Conservation (phyloP, 92 coral and sea anemone genomes). For the Parazoanthus darwini region DNA sequence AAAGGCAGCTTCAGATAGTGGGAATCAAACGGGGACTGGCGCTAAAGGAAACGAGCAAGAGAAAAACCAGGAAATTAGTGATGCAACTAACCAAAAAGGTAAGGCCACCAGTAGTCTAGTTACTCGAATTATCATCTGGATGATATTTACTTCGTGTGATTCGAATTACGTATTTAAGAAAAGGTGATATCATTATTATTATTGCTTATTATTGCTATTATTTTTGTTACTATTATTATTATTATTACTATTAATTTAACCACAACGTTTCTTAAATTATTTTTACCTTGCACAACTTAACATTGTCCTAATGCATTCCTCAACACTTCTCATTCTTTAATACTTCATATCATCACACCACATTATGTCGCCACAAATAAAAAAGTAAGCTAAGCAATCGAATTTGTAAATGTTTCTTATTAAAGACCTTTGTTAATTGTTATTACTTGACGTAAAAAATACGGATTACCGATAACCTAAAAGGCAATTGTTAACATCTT, state of each 20-base stretch:
- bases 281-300: no score
- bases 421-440: neutral
- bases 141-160: neutral
- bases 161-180: neutral
- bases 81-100: neutral
- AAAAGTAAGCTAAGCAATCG: no score
- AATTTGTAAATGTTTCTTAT: neutral
- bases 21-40: neutral
- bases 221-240: no score
- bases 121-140: neutral
- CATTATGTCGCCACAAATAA: neutral
- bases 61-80: neutral
- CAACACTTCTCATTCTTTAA: neutral
- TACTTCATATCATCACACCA: neutral
- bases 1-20: neutral
- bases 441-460: neutral
- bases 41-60: neutral
- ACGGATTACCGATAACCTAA: neutral
- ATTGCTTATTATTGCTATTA: no score
- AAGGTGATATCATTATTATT: no score
- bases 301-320: no score
- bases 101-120: neutral
- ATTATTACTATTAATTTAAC: no score
- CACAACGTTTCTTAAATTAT: no score
- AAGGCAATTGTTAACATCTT: neutral